These are phyloP conservation scores for Phalera bucephala DNA, from an alignment of 2,888 invertebrate species.

Conservation along the genomic window DNA sequence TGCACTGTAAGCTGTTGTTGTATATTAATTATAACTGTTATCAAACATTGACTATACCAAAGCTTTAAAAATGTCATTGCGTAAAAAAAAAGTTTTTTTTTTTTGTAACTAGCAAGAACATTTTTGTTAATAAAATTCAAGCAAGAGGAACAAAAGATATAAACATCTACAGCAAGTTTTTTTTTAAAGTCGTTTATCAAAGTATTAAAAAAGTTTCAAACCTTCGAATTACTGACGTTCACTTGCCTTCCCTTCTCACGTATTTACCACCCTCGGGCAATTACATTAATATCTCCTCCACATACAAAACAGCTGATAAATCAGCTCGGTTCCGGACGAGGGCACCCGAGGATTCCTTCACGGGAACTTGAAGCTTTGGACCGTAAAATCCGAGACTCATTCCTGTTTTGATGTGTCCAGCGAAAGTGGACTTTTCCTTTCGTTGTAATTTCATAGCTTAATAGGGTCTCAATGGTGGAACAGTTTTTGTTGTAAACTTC, in stretches of 20 bases:
- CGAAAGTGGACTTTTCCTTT: slow-evolving; percentile 4
- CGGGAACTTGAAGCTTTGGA: slow-evolving; percentile 3
- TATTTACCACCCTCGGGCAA: not conserved
- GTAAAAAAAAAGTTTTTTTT: no score
- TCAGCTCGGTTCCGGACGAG: slow-evolving; percentile 1
- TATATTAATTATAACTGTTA: no score
- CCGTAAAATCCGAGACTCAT: slow-evolving; percentile 1
- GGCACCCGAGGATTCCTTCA: not conserved
- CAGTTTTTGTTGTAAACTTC: not conserved
- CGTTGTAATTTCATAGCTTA: slow-evolving; percentile 2
- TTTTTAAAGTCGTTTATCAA: no score
- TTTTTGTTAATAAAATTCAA: no score
- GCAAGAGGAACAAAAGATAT: no score
- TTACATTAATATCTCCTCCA: slow-evolving; percentile 1
- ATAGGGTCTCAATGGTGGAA: not conserved
- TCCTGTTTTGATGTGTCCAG: slow-evolving; percentile 1
- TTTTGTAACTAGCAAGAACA: no score
- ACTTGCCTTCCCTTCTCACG: not conserved
- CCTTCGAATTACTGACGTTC: no score
- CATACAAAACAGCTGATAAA: slow-evolving; percentile 5
- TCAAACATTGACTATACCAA: no score
- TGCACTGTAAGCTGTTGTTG: no score
- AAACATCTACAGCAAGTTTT: no score
- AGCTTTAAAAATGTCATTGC: no score
- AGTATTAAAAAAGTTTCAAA: no score